These are phyloP conservation scores for Oegoconia quadripuncta DNA, from an alignment of 2,888 invertebrate species.

Conservation along the genomic window DNA sequence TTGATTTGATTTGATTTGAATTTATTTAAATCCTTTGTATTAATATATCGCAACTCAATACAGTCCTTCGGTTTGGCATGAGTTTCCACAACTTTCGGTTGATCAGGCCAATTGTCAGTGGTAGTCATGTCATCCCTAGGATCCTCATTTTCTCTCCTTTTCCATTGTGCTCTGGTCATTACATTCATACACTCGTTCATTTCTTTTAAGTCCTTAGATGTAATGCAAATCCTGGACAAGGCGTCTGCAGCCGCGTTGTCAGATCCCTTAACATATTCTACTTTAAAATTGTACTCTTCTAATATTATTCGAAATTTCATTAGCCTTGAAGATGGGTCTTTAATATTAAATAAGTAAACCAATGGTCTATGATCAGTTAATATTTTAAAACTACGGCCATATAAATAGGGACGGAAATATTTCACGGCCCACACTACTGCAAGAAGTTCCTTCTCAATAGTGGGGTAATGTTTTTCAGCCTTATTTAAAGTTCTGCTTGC, in stretches of 20 bases:
- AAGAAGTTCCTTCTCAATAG: constrained; percentile 3
- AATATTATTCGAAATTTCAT: constrained; percentile 18
- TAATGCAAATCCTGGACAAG: constrained; percentile 13
- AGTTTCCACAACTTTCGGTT: constrained; percentile 4
- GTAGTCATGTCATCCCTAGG: background rate
- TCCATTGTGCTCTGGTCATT: constrained; percentile 3
- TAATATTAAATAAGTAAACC: constrained; percentile 7
- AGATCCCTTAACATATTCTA: constrained; percentile 15
- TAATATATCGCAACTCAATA: constrained; percentile 1
- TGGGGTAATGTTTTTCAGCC: constrained; percentile 11
- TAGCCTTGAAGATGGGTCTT: constrained; percentile 17
- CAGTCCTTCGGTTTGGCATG: constrained; percentile 2
- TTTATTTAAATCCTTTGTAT: too few species aligned
- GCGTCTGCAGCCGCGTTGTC: constrained; percentile 17
- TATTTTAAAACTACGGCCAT: background rate
- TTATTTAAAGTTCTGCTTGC: constrained; percentile 21
- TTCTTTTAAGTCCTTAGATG: background rate
- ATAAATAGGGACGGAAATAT: background rate
- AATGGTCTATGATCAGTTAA: background rate
- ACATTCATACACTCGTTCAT: background rate
- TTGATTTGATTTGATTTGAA: too few species aligned
- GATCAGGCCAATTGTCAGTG: background rate
- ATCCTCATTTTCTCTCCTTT: background rate
- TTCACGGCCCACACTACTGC: too few species aligned
- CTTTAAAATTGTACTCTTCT: constrained; percentile 20